Evolutionary conservation across 2,888 invertebrate genomes (phyloP), one percentile per base, ranked within the genome.

Genomic region (Anodontia alba): DNA sequence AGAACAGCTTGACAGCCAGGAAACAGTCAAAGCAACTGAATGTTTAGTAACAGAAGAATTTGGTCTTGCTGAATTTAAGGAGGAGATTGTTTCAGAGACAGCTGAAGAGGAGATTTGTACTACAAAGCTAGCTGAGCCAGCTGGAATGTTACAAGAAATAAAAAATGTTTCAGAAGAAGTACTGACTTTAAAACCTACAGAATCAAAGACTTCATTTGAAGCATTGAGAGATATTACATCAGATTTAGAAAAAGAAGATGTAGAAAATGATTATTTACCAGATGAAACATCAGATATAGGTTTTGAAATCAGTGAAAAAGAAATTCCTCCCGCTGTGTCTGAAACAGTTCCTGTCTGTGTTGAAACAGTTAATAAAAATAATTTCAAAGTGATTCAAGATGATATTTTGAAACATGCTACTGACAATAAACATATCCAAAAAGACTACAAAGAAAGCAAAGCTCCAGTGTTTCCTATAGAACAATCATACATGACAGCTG

Each of bases 381-480:
- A 17, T 10, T 20, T n/a, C 5, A 31, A 49, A 49, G 2, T 43
- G 15, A 46, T 46, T 5, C 7, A 31, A 8, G 69, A 23, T 23
- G 42, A 43, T 43, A 10, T 43, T 17, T 26, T 29, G 1, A 17
- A 7, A 67, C 7, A 7, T 67, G 33, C 8, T 29, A 29, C 23
- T 26, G 8, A 10, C 29, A 62, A 29, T 33, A 26, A 8, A 26
- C 2, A 23, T 54, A 26, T 7, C 5, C 26, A 26, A 20, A 26
- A 23, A 26, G 54, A 54, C 5, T 7, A 3, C 7, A 5, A 54
- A 26, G 26, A 54, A n/a, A 33, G 7, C 1, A 62, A 62, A 33
- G 82, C 86, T 17, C 82, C 85, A 31, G 77, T 89, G 51, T 88
- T 87, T 36, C 88, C 88, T 76, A 88, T 88, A 80, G 84, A 84